A percentile compares a stretch with the other conserved stretches of the same genome.
Evolutionary conservation across 2,113 vertebrate species (phyloP).

Genomic region (Cololabis saira): DNA sequence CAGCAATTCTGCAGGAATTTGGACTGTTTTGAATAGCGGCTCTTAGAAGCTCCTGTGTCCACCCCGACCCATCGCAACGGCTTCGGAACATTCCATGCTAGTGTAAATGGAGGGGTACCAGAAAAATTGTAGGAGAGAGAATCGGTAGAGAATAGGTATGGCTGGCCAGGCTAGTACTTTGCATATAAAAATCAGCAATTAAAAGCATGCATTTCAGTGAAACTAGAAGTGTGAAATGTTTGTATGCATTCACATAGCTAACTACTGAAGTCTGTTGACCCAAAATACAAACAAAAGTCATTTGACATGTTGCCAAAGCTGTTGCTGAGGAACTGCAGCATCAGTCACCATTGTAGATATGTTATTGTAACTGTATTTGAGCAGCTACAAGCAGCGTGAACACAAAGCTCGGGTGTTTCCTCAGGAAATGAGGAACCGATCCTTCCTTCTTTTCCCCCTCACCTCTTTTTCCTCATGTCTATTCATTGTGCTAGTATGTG

Average conservation of each 20-base stretch:
- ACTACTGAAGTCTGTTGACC: background rate
- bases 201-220: conserved; percentile 5
- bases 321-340: conserved; percentile 1
- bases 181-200: conserved; percentile 35
- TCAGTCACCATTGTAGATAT: background rate
- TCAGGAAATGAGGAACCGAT: conserved; percentile 24
- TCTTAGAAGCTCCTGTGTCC: no score
- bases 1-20: no score
- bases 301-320: background rate
- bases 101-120: no score
- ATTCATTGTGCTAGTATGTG: conserved; percentile 72
- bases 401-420: conserved; percentile 13
- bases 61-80: no score
- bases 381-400: conserved; percentile 41
- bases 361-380: conserved; percentile 3
- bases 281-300: background rate
- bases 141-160: no score
- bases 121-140: no score
- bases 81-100: no score
- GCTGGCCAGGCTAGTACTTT: conserved; percentile 5
- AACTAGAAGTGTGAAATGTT: conserved; percentile 20
- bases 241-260: conserved; percentile 26
- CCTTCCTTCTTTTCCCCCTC: conserved; percentile 26
- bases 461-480: conserved; percentile 49
- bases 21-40: no score